Evolutionary conservation across 2,888 invertebrate genomes (phyloP).

Genomic region (Drosophila yooni): DNA sequence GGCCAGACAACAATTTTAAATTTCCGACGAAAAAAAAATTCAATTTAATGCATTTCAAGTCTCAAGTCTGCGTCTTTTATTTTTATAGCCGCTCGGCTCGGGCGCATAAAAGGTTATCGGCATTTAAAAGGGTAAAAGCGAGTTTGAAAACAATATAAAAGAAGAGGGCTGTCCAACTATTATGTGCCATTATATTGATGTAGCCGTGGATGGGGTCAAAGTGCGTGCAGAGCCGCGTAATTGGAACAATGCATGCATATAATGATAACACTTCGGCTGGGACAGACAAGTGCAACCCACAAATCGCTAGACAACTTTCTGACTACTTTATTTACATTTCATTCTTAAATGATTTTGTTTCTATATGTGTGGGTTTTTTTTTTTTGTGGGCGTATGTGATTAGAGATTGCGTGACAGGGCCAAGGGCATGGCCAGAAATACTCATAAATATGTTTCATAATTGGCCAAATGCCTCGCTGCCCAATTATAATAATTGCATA

Average conservation of each 20-base stretch:
- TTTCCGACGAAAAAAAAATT: slow-evolving; percentile 69
- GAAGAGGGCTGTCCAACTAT: slow-evolving; percentile 52
- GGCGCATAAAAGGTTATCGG: slow-evolving; percentile 77
- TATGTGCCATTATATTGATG: slow-evolving; percentile 67
- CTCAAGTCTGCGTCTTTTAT: slow-evolving; percentile 34
- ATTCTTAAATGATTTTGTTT: slow-evolving; percentile 12
- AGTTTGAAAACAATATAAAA: slow-evolving; percentile 27
- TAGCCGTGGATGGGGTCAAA: slow-evolving; percentile 46
- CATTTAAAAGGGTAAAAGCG: slow-evolving; percentile 70
- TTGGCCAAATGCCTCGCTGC: slow-evolving; percentile 72
- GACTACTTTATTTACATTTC: slow-evolving; percentile 48
- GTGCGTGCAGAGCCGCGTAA: slow-evolving; percentile 77
- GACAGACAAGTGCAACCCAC: slow-evolving; percentile 65
- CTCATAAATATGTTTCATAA: slow-evolving; percentile 72
- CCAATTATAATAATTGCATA: slow-evolving; percentile 79
- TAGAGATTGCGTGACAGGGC: slow-evolving; percentile 55
- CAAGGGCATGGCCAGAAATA: slow-evolving; percentile 36
- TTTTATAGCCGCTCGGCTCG: slow-evolving; percentile 65
- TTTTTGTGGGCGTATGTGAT: slow-evolving; percentile 53
- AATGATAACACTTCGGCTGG: slow-evolving; percentile 55
- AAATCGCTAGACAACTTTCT: slow-evolving; percentile 18
- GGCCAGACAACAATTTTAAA: slow-evolving; percentile 60
- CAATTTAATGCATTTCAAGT: slow-evolving; percentile 74
- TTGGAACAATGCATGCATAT: slow-evolving; percentile 68
- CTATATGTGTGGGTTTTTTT: not conserved